Base-by-base conservation (phyloP, 2,797 vertebrate genomes). In the Coreius guichenoti region DNA sequence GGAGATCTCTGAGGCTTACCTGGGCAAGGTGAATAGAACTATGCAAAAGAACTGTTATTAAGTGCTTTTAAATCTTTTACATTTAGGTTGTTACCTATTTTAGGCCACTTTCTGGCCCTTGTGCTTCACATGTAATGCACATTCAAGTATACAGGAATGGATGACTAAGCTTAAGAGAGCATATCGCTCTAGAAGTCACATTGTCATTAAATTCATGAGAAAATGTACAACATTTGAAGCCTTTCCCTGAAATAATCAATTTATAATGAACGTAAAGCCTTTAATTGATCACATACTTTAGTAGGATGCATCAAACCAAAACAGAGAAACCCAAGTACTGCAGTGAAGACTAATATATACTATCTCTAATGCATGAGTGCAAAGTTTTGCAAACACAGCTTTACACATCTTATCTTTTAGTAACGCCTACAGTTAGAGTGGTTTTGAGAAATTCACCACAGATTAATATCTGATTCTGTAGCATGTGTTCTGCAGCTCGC, bases 1-100 rank as follows among this genome's bases (percentile, higher is more conserved):
- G 90, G 97, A 98, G 91, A 97, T 96, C 58, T 96, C 97, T 3
- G 97, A 98, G 88, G 97, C 97, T 31, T 98, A 97, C 88, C 91
- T 98, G 67, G 97, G 97, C 90, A 96, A 97, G 95, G 96, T 97
- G 92, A 70, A 87, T 86, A 12, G 6, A 82, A 58, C 36, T 68
- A 11, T 33, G 29, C 3, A 43, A 82, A 69, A 69, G 29, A 16
- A 12, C 14, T 17, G 3, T 47, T 8, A 17, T 17, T 58, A 2
- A 58, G 47, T 26, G 14, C 13, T 58, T 61, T 43, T 19, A 61
- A 39, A 43, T 51, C 0, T 13, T 47, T 47, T 11, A 47, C 11
- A 23, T 33, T 23, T 3, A 8, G n/a, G 13, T 63, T 63, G 1
- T 61, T 29, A 63, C 1, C 3, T 63, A 31, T 36, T 56, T 33